phyloP scores from a whole-genome alignment of 1,140 invertebrate genomes.

The Tyrophagus putrescentiae region DNA sequence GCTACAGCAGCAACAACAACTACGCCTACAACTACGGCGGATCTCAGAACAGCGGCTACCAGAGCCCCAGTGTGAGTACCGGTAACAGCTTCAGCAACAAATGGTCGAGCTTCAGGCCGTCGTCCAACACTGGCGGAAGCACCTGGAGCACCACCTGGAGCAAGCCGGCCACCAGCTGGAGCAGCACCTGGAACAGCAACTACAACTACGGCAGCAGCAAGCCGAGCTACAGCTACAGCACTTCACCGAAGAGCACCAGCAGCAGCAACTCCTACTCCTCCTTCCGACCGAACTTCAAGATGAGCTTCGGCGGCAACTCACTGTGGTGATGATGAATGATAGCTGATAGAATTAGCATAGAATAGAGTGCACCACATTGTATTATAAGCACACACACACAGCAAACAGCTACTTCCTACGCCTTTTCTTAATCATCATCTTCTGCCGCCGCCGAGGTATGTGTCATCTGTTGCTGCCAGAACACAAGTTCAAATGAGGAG shows the following conservation, averaged over 20 bases:
- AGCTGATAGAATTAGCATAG: not conserved
- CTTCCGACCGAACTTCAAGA: not conserved
- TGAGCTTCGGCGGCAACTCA: not conserved
- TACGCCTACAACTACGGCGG: too few relatives aligned
- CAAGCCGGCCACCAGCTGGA: not conserved
- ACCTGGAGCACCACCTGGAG: not conserved
- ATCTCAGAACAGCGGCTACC: too few relatives aligned
- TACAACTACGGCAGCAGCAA: not conserved
- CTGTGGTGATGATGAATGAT: not conserved
- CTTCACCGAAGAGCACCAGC: too few relatives aligned
- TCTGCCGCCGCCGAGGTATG: not conserved
- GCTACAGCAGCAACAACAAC: too few relatives aligned
- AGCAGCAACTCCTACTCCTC: not conserved
- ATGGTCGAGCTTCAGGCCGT: constrained; percentile 4
- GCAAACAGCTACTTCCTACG: too few relatives aligned
- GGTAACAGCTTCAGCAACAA: constrained; percentile 2
- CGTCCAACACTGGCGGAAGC: not conserved
- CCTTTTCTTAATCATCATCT: not conserved
- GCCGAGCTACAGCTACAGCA: not conserved
- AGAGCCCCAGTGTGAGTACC: too few relatives aligned
- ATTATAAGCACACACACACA: too few relatives aligned
- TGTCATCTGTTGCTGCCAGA: not conserved
- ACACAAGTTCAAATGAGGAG: too few relatives aligned
- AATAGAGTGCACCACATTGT: too few relatives aligned
- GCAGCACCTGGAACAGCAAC: not conserved